Evolutionary conservation across 2,113 vertebrate genomes (phyloP).

Genomic region (Planiliza haematocheilus): DNA sequence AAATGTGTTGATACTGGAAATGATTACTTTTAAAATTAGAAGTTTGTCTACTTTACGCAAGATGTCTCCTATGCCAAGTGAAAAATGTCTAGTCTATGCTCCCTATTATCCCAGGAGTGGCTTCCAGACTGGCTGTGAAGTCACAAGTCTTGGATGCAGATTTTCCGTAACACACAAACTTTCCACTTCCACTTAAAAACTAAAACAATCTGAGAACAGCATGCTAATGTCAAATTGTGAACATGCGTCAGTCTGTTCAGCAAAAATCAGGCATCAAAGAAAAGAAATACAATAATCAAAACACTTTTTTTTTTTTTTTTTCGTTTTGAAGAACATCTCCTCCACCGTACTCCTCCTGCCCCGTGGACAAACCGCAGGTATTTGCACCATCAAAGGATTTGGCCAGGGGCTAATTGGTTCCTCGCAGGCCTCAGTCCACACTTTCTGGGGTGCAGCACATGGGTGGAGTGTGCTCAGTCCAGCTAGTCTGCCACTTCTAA

Average conservation of each 20-base stretch:
- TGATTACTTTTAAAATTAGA: too few species aligned
- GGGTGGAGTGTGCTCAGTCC: slow-evolving; percentile 71
- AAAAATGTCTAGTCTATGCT: background rate
- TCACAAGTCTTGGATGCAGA: background rate
- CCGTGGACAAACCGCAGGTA: slow-evolving; percentile 29
- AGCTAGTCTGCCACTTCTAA: slow-evolving; percentile 75
- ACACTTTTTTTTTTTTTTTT: too few species aligned
- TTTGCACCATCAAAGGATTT: slow-evolving; percentile 61
- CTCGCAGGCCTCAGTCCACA: slow-evolving; percentile 57
- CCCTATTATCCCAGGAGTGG: too few species aligned
- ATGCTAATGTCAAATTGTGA: background rate
- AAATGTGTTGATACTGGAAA: too few species aligned
- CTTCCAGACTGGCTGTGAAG: background rate
- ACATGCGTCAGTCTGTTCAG: background rate
- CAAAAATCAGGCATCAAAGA: background rate
- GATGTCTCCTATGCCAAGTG: background rate
- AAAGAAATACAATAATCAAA: background rate
- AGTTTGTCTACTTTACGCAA: background rate
- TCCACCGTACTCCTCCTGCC: background rate
- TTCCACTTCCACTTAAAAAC: background rate
- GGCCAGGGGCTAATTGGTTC: slow-evolving; percentile 64
- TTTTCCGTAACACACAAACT: background rate
- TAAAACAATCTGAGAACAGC: background rate
- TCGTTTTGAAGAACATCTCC: background rate
- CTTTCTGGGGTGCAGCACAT: slow-evolving; percentile 65